These are phyloP conservation scores for Rotaria sp. DNA, from an alignment of 2,888 invertebrate species.

Conservation along the genomic window DNA sequence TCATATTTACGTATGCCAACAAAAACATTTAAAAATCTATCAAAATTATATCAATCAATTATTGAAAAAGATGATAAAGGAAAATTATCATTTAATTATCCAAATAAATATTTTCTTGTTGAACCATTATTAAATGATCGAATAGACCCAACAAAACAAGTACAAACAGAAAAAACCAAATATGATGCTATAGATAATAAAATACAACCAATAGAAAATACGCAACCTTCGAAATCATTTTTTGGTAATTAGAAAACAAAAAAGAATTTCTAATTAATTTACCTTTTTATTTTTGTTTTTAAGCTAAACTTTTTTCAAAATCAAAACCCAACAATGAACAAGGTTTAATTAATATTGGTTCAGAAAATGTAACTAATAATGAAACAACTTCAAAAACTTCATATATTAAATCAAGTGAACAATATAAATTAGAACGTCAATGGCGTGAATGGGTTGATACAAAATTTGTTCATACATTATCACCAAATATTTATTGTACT, in stretches of 20 bases:
- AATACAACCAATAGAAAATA: not conserved
- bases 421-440: conserved; percentile 66
- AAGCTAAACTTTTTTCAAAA: not conserved
- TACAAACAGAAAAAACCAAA: not conserved
- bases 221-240: not conserved
- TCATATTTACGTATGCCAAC: conserved; percentile 63
- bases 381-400: not conserved
- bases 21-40: conserved; percentile 64
- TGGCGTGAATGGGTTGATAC: conserved; percentile 93
- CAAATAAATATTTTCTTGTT: conserved; percentile 24
- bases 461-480: conserved; percentile 79
- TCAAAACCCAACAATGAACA: not conserved
- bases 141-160: not conserved
- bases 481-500: conserved; percentile 91
- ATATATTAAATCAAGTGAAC: not conserved
- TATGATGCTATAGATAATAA: not conserved
- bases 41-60: conserved; percentile 70
- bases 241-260: not conserved
- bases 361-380: not conserved
- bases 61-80: not conserved
- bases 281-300: conserved; percentile 54
- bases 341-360: not conserved
- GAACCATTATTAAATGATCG: not conserved
- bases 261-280: not conserved
- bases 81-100: conserved; percentile 19